phyloP scores from a whole-genome alignment of 1,140 invertebrate genomes.

The Apis dorsata region DNA sequence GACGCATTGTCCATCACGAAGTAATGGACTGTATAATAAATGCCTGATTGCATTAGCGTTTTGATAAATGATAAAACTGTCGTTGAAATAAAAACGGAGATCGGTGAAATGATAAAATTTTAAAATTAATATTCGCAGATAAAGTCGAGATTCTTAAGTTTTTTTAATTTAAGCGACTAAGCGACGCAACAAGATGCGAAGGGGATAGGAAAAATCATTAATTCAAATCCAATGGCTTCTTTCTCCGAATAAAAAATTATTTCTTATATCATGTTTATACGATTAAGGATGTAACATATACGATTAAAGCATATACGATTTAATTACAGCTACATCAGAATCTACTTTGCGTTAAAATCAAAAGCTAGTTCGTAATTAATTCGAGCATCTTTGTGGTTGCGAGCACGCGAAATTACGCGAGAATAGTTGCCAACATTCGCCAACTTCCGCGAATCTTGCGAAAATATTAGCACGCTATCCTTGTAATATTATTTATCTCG shows the following conservation, averaged over 20 bases:
- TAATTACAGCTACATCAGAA: slow-evolving; percentile 52
- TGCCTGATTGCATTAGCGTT: slow-evolving; percentile 25
- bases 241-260: background rate
- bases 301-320: slow-evolving; percentile 44
- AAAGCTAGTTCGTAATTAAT: slow-evolving; percentile 60
- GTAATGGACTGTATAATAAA: slow-evolving; percentile 36
- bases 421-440: slow-evolving; percentile 28
- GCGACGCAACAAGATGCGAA: too few relatives aligned
- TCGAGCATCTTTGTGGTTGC: slow-evolving; percentile 47
- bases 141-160: too few relatives aligned
- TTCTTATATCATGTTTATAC: slow-evolving; percentile 28
- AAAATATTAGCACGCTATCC: background rate
- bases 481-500: slow-evolving; percentile 3
- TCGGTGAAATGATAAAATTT: background rate
- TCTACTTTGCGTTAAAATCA: slow-evolving; percentile 55
- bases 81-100: background rate
- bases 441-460: slow-evolving; percentile 1
- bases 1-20: slow-evolving; percentile 17
- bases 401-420: slow-evolving; percentile 17
- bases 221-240: too few relatives aligned
- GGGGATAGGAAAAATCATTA: too few relatives aligned
- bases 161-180: too few relatives aligned
- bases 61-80: background rate
- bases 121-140: background rate
- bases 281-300: background rate